Base-by-base conservation (phyloP, 2,797 vertebrate genomes). In the Myoxocephalus aenaeus region DNA sequence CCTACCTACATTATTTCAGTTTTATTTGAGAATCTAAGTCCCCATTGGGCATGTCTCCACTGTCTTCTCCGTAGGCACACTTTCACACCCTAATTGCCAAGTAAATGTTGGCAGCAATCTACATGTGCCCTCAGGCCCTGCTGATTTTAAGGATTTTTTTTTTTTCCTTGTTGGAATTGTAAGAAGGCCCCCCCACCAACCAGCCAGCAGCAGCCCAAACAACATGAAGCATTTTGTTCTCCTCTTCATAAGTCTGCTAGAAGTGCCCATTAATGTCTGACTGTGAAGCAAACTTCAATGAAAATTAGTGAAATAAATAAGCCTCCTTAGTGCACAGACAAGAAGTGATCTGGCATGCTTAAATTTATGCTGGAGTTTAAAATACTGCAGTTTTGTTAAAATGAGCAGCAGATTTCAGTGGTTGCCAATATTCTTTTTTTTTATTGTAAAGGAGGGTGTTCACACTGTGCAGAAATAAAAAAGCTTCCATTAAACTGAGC, bases 11-110 rank as follows among this genome's bases (percentile, higher is more conserved):
- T 27, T 50, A 0, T 54, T 13, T 54, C 15, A 17, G 29, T 68
- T 61, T 56, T 20, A 36, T 72, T 68, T 61, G 17, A 72, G 59
- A 64, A 27, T 80, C 20, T 76, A 4, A 17, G 20, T 13, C 27
- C 1, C 32, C 38, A 50, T 61, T 40, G 14, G 44, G 79, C 54
- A 59, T 58, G 50, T 46, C 20, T 62, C 75, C 42, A 50, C 48
- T 64, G 69, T 70, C 18, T 70, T 48, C 20, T 75, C 74, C 73
- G 67, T 42, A n/a, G 56, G 75, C 73, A 18, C 8, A 64, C 58
- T 79, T 82, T 85, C 67, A 82, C 79, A 83, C 78, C 59, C 46
- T 83, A 81, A 88, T 90, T 90, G 80, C 68, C 80, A 64, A 66
- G 40, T 81, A 90, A 82, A 91, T 91, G 36, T 79, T 58, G 65